Percentiles rank a stretch among this genome's conserved stretches.
phyloP scores from a whole-genome alignment of 2,113 vertebrate species.

The Chiloscyllium plagiosum region DNA sequence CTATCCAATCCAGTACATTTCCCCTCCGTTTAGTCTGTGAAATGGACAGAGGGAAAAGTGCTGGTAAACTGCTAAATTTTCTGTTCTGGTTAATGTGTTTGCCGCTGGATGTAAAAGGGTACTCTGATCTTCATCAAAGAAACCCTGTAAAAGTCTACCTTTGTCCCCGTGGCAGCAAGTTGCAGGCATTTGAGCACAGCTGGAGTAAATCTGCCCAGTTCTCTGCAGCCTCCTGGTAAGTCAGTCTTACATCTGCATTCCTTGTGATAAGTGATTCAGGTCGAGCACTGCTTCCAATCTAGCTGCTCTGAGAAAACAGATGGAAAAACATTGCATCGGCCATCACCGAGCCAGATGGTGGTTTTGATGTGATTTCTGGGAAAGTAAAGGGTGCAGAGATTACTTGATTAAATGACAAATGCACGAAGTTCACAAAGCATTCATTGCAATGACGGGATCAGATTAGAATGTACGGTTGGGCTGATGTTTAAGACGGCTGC shows the following conservation, averaged over 20 bases:
- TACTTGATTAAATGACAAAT: constrained; percentile 29
- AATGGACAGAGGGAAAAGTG: background rate
- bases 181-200: background rate
- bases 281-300: background rate
- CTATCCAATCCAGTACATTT: too few relatives aligned
- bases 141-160: background rate
- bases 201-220: background rate
- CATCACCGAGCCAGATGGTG: background rate
- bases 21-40: background rate
- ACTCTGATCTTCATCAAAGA: background rate
- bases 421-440: constrained; percentile 7
- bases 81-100: background rate
- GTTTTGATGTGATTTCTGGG: constrained; percentile 30
- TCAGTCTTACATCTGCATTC: background rate
- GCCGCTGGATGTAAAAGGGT: background rate
- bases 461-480: background rate
- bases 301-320: background rate
- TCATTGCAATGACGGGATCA: background rate
- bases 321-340: background rate
- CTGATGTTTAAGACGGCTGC: background rate
- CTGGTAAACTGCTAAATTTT: background rate
- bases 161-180: background rate
- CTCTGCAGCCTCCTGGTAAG: background rate
- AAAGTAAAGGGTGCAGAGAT: constrained; percentile 23
- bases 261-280: background rate